phyloP scores from a whole-genome alignment of 2,888 invertebrate species.

The Drosophila pullipes region DNA sequence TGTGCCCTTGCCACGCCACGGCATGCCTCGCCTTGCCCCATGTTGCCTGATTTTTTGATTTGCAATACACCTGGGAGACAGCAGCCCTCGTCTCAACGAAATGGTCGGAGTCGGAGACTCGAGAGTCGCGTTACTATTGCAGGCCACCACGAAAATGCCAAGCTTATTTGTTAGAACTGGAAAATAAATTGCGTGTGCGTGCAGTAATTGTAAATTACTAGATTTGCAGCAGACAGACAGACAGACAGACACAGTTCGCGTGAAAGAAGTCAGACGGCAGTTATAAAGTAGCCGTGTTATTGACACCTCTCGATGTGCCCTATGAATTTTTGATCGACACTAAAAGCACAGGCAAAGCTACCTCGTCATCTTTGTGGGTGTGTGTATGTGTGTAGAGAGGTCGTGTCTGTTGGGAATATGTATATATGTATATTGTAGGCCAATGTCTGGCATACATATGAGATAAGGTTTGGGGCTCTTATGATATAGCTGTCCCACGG shows the following conservation, averaged over 20 bases:
- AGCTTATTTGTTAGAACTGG: conserved; percentile 77
- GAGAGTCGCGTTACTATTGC: conserved; percentile 21
- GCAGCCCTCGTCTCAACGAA: conserved; percentile 7
- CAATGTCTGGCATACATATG: conserved; percentile 22
- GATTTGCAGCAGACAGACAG: conserved; percentile 17
- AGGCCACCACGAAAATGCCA: conserved; percentile 51
- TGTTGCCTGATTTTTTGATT: conserved; percentile 82
- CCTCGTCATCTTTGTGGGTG: conserved; percentile 20
- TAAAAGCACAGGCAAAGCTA: conserved; percentile 33
- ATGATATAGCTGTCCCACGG: not conserved
- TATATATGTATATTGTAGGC: conserved; percentile 9
- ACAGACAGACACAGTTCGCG: not conserved
- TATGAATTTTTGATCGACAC: conserved; percentile 70
- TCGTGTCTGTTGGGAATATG: conserved; percentile 25
- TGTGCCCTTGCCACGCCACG: conserved; percentile 22
- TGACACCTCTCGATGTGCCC: conserved; percentile 62
- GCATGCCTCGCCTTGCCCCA: conserved; percentile 11
- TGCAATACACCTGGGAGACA: conserved; percentile 84
- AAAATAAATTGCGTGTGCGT: conserved; percentile 85
- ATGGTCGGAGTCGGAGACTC: not conserved
- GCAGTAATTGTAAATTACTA: conserved; percentile 84
- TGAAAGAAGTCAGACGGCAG: conserved; percentile 15
- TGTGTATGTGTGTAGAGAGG: not conserved
- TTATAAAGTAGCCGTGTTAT: conserved; percentile 55
- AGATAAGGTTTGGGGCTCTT: conserved; percentile 2